These are phyloP conservation scores for Habroteleia sp. DNA, from an alignment of 2,888 invertebrate genomes.

Conservation along the genomic window DNA sequence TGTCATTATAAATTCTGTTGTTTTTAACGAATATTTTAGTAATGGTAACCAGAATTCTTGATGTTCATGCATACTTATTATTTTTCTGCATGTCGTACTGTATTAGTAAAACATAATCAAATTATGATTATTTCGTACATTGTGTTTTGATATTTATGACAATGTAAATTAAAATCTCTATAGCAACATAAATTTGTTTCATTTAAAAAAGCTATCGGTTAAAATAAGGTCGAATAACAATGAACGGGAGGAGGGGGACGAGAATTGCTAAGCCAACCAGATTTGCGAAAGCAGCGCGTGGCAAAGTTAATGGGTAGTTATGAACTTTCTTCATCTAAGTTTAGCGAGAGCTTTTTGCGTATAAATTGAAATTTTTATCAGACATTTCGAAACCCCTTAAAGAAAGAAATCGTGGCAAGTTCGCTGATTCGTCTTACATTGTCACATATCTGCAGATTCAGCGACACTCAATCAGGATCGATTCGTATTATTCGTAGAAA, in stretches of 20 bases:
- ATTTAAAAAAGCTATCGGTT: constrained; percentile 8
- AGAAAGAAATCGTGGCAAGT: constrained; percentile 63
- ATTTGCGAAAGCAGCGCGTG: constrained; percentile 59
- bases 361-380: constrained; percentile 76
- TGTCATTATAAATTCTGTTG: too few relatives aligned
- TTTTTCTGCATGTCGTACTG: too few relatives aligned
- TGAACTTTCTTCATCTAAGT: constrained; percentile 76
- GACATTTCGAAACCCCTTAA: constrained; percentile 67
- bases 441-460: constrained; percentile 62
- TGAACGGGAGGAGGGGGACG: constrained; percentile 4
- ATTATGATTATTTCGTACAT: too few relatives aligned
- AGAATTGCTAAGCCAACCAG: constrained; percentile 58
- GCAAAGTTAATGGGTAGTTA: constrained; percentile 73
- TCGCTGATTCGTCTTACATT: constrained; percentile 55
- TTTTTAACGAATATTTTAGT: too few relatives aligned
- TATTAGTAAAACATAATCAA: too few relatives aligned
- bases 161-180: not conserved
- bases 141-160: constrained; percentile 1
- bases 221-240: constrained; percentile 29
- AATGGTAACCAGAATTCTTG: too few relatives aligned
- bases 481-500: constrained; percentile 52
- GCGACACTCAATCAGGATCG: constrained; percentile 60
- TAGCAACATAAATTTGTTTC: constrained; percentile 16
- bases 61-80: too few relatives aligned
- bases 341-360: constrained; percentile 70